These are phyloP conservation scores for Anas platyrhynchos DNA, from an alignment of 2,113 vertebrate species.

Conservation along the genomic window DNA sequence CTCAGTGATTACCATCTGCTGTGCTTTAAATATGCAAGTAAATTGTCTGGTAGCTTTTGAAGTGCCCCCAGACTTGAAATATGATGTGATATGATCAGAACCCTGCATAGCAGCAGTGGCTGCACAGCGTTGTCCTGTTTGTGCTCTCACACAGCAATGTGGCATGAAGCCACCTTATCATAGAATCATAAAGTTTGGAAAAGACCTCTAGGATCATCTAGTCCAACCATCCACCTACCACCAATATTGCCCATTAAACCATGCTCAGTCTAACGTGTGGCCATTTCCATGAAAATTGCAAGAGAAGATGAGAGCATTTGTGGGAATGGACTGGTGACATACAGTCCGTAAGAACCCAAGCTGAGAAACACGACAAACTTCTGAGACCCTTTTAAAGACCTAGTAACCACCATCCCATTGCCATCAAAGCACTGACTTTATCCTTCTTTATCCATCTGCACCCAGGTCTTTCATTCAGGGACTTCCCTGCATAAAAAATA, in stretches of 20 bases:
- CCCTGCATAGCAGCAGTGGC: not conserved
- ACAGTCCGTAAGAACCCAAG: not conserved
- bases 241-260: too few species aligned
- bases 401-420: not conserved
- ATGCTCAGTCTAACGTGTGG: not conserved
- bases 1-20: not conserved
- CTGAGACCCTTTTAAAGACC: not conserved
- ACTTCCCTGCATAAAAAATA: not conserved
- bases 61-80: not conserved
- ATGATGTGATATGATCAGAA: rapidly evolving
- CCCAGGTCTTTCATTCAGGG: not conserved
- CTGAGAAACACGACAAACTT: rapidly evolving
- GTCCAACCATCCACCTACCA: too few species aligned
- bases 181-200: too few species aligned
- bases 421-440: not conserved
- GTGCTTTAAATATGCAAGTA: not conserved
- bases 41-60: not conserved
- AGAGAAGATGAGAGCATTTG: not conserved
- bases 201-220: too few species aligned
- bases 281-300: not conserved
- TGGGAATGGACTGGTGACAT: not conserved
- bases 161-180: not conserved
- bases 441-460: not conserved
- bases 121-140: not conserved
- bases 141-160: not conserved